Base-by-base conservation (phyloP, 2,888 invertebrate species). In the Drosophila lacicola region DNA sequence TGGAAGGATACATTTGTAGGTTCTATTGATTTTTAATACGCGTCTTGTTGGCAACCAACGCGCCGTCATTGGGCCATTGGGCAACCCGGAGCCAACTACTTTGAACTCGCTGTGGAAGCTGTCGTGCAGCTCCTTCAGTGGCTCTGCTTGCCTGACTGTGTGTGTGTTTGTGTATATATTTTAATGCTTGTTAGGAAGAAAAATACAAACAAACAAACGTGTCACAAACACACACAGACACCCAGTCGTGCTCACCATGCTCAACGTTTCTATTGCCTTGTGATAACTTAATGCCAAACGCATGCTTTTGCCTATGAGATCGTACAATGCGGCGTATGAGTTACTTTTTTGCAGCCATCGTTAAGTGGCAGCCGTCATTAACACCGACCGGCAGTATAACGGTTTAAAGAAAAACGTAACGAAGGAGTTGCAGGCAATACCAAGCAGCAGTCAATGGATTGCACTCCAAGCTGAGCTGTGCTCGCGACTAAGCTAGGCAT, bases 11-110 rank as follows among this genome's bases (percentile, higher is more conserved):
- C 82, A 82, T 81, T 82, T 82, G 87, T 84, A 70, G 70, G 66
- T 88, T 79, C 70, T 88, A 83, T 83, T 83, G 83, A 83, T 83
- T 83, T 83, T 83, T 82, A 83, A 83, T 88, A 66, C 80, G 75
- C 76, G 77, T 61, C 63, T 74, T 74, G 62, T 64, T 81, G 80
- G 78, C 82, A 86, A 74, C 46, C 70, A 60, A 56, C 64, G 61
- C 58, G 72, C 36, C 57, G 57, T 57, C 55, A 36, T 61, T 55
- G 64, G 53, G 51, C 65, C 65, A 53, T 55, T 69, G 73, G 69
- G 44, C 66, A 63, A 63, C 50, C 29, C 64, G 50, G 61, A 70
- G 68, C 73, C 63, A 80, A 78, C 74, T 79, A 74, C 74, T 77
- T 74, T 80, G 70, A 83, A 84, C 82, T 79, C 69, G 69, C 63